phyloP scores from a whole-genome alignment of 2,113 vertebrate species.

The Protobothrops flavoviridis region DNA sequence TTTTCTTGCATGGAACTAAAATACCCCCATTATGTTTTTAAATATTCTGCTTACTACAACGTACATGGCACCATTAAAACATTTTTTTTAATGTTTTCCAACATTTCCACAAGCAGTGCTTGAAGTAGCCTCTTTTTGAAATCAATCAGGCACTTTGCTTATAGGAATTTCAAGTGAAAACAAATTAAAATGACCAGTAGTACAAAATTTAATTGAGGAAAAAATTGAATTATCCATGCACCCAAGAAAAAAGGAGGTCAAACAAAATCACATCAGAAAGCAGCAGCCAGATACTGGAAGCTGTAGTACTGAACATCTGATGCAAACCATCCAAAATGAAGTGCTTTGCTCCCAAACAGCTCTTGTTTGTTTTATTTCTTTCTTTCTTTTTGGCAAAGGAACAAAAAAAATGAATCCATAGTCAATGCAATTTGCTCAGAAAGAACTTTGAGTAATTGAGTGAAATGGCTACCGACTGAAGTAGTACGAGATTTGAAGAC shows the following conservation, averaged over 20 bases:
- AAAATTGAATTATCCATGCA: conserved; percentile 6
- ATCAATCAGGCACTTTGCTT: neutral
- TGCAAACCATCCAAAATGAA: neutral
- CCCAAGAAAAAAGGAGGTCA: neutral
- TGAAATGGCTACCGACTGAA: neutral
- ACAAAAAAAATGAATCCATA: neutral
- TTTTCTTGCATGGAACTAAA: conserved; percentile 42
- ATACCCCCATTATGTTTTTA: neutral
- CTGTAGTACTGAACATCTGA: neutral
- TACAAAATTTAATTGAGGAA: neutral
- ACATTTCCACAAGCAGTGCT: neutral
- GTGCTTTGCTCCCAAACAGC: neutral
- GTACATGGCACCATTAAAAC: neutral
- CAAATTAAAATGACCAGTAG: neutral
- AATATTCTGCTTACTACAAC: neutral
- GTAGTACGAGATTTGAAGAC: conserved; percentile 10
- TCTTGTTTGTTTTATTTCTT: neutral
- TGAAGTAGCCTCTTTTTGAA: neutral
- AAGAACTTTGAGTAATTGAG: conserved; percentile 1
- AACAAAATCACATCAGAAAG: neutral
- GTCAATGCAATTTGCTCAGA: conserved; percentile 9
- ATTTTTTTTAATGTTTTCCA: neutral
- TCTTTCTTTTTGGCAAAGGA: neutral
- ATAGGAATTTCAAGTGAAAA: neutral
- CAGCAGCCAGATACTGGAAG: neutral